Evolutionary conservation across 23 tunicate species (phyloP), one percentile per base, ranked within the genome.

Genomic region (Styela plicata): DNA sequence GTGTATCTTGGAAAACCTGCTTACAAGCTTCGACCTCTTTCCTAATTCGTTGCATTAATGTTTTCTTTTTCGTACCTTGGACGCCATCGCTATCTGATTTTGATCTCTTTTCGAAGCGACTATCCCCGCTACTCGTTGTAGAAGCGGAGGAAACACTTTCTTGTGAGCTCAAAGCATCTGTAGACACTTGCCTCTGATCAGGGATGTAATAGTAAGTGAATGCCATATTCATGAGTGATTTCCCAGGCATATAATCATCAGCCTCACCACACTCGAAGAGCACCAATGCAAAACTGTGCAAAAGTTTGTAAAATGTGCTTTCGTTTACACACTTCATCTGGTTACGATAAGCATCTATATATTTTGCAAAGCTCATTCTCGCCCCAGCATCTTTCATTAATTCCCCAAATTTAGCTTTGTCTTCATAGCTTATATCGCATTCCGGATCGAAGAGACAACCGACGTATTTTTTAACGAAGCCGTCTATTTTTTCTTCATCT

Each of bases 181-280:
- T 19, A 10, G 81, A 33, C 0, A 76, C 64, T 44, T 32, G 66
- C 26, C 37, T 76, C 65, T 76, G 81, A 44, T 85, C 91, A 22
- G 91, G 97, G 73, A 83, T 57, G 65, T 87, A 86, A 67, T 87
- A 91, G 73, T 83, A 91, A 16, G 97, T 91, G 34, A 91, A 91
- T 31, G 91, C 75, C 97, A 91, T 91, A 36, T 91, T 87, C 97
- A 91, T 91, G 13, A 91, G 35, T 1, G 89, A 80, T 74, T 91
- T 91, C 30, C 85, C 80, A 22, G 97, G 97, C 33, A 83, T 31
- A 80, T 87, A 91, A 74, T 91, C 97, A 80, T 91, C 97, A 10
- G 86, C 89, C 70, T 91, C 91, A 26, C 73, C 80, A 73, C 91
- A 91, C 69, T 91, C 97, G 73, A 91, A 91, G 67, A 91, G 85